A percentile compares a stretch with the other conserved stretches of the same genome.
phyloP scores from a whole-genome alignment of 1,140 invertebrate genomes.

The Coboldia fuscipes region DNA sequence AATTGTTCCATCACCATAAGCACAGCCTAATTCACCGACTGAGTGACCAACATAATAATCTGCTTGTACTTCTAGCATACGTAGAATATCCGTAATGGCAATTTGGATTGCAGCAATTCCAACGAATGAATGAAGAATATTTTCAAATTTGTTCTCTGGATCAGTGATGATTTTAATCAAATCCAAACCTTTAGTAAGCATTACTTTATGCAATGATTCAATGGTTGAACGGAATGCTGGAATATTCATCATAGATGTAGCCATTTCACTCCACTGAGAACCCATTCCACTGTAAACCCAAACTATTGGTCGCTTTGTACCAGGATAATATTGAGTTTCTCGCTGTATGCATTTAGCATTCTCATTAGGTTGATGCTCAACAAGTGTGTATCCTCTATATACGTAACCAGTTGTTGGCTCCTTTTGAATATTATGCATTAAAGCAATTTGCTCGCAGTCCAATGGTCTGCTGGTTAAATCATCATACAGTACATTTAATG shows the following conservation, averaged over 20 bases:
- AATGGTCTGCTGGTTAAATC: conserved; percentile 32
- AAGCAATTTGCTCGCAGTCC: conserved; percentile 29
- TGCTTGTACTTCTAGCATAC: conserved; percentile 42
- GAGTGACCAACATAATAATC: conserved; percentile 77
- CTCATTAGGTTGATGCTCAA: conserved; percentile 23
- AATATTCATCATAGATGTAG: conserved; percentile 34
- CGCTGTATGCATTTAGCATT: conserved; percentile 20
- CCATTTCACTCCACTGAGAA: conserved; percentile 75
- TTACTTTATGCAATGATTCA: conserved; percentile 40
- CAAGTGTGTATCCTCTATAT: conserved; percentile 31
- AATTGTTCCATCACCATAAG: conserved; percentile 70
- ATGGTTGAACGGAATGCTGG: conserved; percentile 52
- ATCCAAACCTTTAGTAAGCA: conserved; percentile 54
- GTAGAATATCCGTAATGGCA: conserved; percentile 58
- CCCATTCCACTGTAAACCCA: conserved; percentile 86
- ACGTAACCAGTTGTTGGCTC: conserved; percentile 30
- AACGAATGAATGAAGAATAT: conserved; percentile 72
- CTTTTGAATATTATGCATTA: conserved; percentile 31
- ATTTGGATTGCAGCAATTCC: conserved; percentile 80
- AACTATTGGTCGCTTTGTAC: conserved; percentile 44
- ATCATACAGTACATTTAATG: conserved; percentile 42
- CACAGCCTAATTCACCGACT: conserved; percentile 67
- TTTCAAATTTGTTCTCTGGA: conserved; percentile 51
- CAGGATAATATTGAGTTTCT: conserved; percentile 33
- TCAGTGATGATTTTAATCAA: conserved; percentile 61